A percentile compares a stretch with the other conserved stretches of the same genome.
Conservation (phyloP, 2,888 invertebrate species). For the Harpalus rufipes region DNA sequence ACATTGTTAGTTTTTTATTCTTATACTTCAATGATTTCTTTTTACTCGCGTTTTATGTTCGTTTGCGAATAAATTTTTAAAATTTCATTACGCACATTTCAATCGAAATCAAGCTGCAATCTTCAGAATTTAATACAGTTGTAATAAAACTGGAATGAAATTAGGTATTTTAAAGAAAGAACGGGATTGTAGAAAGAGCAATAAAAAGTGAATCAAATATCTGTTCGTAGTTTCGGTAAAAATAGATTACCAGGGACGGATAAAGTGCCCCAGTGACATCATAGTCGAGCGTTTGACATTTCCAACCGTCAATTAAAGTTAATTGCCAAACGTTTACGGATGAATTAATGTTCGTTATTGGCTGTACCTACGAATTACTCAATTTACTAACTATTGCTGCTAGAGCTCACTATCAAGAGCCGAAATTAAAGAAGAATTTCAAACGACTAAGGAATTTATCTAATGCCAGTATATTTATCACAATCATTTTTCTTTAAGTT, state of each 20-base stretch:
- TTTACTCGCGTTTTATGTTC: not conserved
- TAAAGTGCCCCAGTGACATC: constrained; percentile 18
- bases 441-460: no score
- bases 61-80: not conserved
- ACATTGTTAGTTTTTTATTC: not conserved
- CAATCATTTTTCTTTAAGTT: no score
- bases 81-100: constrained; percentile 6
- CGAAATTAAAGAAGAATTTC: no score
- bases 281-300: constrained; percentile 52
- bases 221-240: constrained; percentile 29
- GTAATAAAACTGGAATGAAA: constrained; percentile 11
- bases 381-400: constrained; percentile 35
- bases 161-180: constrained; percentile 25
- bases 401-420: not conserved
- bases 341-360: constrained; percentile 55
- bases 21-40: not conserved
- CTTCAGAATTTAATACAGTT: constrained; percentile 1
- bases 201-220: constrained; percentile 44
- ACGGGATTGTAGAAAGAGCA: constrained; percentile 10
- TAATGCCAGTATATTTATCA: no score
- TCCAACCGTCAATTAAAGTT: constrained; percentile 60
- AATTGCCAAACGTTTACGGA: constrained; percentile 56
- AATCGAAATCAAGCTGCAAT: not conserved
- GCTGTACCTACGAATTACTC: constrained; percentile 5
- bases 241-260: constrained; percentile 38